Base-by-base conservation (phyloP, 1,140 invertebrate species). In the Halesus radiatus region DNA sequence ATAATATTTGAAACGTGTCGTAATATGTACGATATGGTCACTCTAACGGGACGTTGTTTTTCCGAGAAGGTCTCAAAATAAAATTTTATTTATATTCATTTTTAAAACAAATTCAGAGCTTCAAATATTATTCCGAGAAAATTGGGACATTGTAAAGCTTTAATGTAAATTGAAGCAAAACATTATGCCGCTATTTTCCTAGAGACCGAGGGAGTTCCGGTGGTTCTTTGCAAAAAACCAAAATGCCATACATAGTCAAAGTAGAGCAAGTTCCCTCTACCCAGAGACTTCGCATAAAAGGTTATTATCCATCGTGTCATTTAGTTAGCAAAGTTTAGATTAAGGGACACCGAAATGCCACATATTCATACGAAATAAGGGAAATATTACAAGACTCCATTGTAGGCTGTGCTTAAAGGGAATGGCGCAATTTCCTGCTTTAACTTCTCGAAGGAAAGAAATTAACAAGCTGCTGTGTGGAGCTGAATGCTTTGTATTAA, bases 251-350 rank as follows among this genome's bases (percentile, higher is more conserved):
- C 68, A 50, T 72, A 72, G 52, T 72, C 50, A 52, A 72, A 72
- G 68, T 72, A 23, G 23, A 68, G 50, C 10, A 53, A 53, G 20
- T 23, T 50, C 16, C 45, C 52, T 72, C 20, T 53, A 66, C 62
- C 62, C 22, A 16, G 62, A 66, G 62, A 66, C 32, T 29, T 66
- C 68, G 22, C 52, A 50, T 52, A 72, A 53, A 52, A 50, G 50
- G 68, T 72, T 72, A 75, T 75, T 72, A 75, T 75, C 68, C 52
- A 76, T 52, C 58, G 29, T 76, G 75, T 64, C 75, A 66, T 66
- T 76, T 64, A 52, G 58, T 64, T 76, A 26, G 52, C 37, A 64
- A 76, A 76, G 32, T 76, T 76, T 62, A 76, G 60, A 76, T 76
- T 76, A 76, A 76, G 54, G 75, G 75, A 64, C 50, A 64, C 75